These are phyloP conservation scores for Rattus rattus DNA, from an alignment of 2,113 vertebrate species.

Conservation along the genomic window DNA sequence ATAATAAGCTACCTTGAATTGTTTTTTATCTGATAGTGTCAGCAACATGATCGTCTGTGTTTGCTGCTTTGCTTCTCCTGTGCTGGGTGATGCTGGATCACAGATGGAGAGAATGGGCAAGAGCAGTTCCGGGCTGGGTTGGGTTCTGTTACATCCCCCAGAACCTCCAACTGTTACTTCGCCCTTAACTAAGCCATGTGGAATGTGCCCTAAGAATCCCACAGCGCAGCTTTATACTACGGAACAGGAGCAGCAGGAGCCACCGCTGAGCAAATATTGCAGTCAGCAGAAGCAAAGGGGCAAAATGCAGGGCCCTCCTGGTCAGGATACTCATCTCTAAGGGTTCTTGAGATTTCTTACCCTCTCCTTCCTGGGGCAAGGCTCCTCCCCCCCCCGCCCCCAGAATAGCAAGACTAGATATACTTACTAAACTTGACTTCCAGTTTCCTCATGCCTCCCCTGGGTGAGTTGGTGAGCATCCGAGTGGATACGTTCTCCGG, in stretches of 20 bases:
- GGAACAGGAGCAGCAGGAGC: not conserved
- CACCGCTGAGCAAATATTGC: not conserved
- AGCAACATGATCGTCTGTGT: not conserved
- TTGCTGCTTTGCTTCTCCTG: slow-evolving; percentile 3
- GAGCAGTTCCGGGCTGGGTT: not conserved
- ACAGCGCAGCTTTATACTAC: not conserved
- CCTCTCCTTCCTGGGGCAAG: not conserved
- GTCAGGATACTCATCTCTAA: not conserved
- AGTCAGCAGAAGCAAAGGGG: not conserved
- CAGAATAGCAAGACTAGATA: not conserved
- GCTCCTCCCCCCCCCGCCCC: not conserved
- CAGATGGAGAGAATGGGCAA: not conserved
- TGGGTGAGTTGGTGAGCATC: not conserved
- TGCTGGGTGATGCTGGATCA: not conserved
- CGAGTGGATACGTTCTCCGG: not conserved
- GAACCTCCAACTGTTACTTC: slow-evolving; percentile 27
- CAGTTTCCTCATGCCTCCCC: not conserved
- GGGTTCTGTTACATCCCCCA: slow-evolving; percentile 9
- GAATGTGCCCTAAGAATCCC: slow-evolving; percentile 11
- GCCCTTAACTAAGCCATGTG: not conserved
- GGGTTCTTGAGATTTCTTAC: not conserved
- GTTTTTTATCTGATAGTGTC: not conserved
- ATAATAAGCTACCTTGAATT: slow-evolving; percentile 29
- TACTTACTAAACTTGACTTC: slow-evolving; percentile 35
- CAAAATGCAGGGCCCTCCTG: not conserved